A percentile compares a stretch with the other conserved stretches of the same genome.
phyloP scores from a whole-genome alignment of 64 coral and sea anemone genomes.

The Montipora capricornis region DNA sequence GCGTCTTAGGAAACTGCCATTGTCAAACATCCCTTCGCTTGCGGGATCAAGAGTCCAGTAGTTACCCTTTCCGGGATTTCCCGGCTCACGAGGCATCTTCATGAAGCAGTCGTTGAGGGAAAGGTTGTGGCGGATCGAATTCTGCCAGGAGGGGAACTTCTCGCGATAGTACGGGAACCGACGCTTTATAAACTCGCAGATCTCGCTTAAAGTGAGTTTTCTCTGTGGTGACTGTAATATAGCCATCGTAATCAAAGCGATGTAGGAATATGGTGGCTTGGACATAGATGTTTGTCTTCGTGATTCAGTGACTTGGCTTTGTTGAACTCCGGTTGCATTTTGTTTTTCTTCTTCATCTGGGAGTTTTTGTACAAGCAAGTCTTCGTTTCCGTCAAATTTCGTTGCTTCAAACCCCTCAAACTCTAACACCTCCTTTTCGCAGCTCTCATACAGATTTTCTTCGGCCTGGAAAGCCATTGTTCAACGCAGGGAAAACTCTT shows the following conservation, averaged over 20 bases:
- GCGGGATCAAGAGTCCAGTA: conserved; percentile 98
- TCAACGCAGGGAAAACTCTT: background rate
- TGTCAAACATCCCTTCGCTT: conserved; percentile 99
- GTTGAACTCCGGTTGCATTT: background rate
- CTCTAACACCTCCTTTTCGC: background rate
- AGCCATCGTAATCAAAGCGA: conserved; percentile 96
- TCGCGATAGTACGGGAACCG: conserved; percentile 97
- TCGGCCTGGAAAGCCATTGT: conserved; percentile 19
- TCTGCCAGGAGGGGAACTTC: conserved; percentile 99
- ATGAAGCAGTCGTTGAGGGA: conserved; percentile 99
- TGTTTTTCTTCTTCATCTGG: conserved; percentile 34
- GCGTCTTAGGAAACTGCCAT: conserved; percentile 94
- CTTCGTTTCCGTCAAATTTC: conserved; percentile 30
- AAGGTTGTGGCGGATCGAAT: conserved; percentile 97
- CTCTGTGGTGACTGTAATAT: conserved; percentile 94
- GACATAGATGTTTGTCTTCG: conserved; percentile 66
- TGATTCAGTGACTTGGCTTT: conserved; percentile 58
- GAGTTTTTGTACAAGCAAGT: background rate
- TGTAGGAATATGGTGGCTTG: conserved; percentile 99
- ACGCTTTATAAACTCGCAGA: conserved; percentile 98
- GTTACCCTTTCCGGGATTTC: conserved; percentile 97
- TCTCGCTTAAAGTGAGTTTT: conserved; percentile 98
- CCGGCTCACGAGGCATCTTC: conserved; percentile 98
- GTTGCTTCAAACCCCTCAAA: conserved; percentile 20
- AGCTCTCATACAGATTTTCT: background rate